Conservation (phyloP, 2,888 invertebrate genomes). For the Synergus japonicus region DNA sequence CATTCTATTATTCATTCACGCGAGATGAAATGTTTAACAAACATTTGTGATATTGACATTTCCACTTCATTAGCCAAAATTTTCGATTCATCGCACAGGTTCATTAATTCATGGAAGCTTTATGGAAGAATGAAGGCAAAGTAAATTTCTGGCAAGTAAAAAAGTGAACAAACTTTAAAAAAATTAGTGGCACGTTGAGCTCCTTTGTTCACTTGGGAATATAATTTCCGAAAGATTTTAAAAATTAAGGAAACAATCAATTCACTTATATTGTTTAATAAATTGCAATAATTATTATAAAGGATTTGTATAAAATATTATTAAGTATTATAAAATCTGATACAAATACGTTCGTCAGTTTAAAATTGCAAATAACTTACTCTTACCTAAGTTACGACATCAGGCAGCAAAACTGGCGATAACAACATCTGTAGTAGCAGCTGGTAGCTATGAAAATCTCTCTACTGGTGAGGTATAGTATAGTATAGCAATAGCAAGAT, state of each 20-base stretch:
- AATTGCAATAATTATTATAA: background rate
- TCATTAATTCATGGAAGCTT: slow-evolving; percentile 26
- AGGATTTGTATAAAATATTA: background rate
- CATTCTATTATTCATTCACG: slow-evolving; percentile 6
- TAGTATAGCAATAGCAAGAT: slow-evolving; percentile 21
- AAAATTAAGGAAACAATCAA: background rate
- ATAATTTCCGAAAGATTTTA: background rate
- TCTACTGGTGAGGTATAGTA: slow-evolving; percentile 43
- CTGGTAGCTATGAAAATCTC: slow-evolving; percentile 55
- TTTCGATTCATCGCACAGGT: slow-evolving; percentile 27
- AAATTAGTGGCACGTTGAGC: background rate
- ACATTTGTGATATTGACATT: slow-evolving; percentile 35
- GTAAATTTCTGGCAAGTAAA: background rate
- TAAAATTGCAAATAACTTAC: slow-evolving; percentile 36
- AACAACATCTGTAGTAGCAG: slow-evolving; percentile 52
- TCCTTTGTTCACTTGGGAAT: background rate
- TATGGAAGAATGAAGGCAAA: background rate
- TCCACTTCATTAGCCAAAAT: slow-evolving; percentile 6
- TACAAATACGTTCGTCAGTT: slow-evolving; percentile 31
- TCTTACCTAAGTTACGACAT: slow-evolving; percentile 61
- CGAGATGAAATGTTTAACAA: slow-evolving; percentile 23
- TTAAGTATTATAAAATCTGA: background rate
- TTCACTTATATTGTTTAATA: too few relatives aligned
- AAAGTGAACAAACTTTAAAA: background rate
- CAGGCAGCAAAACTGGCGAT: slow-evolving; percentile 53